Percentiles rank a stretch among this genome's conserved stretches.
Evolutionary conservation across 1,140 invertebrate genomes (phyloP).

Genomic region (Tetragonula clypearis): DNA sequence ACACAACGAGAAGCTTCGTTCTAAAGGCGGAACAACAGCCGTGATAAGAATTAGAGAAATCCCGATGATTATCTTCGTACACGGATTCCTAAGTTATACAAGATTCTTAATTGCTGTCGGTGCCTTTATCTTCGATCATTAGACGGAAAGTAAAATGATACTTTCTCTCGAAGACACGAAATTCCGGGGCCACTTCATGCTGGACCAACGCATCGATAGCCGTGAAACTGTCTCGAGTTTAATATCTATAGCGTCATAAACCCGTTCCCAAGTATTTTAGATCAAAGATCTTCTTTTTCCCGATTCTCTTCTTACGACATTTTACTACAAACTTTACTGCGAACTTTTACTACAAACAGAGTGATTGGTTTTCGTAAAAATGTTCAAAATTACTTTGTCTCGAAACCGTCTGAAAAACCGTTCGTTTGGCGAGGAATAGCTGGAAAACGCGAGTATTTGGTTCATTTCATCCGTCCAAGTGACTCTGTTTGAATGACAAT

Average conservation of each 20-base stretch:
- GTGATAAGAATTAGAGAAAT: slow-evolving; percentile 12
- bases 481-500: too few relatives aligned
- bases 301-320: too few relatives aligned
- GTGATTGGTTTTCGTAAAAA: too few relatives aligned
- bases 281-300: neutral
- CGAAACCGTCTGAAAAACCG: too few relatives aligned
- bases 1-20: neutral
- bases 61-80: slow-evolving; percentile 24
- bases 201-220: slow-evolving; percentile 9
- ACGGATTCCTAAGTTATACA: slow-evolving; percentile 28
- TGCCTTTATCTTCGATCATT: slow-evolving; percentile 17
- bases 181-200: neutral
- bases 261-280: too few relatives aligned
- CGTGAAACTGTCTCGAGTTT: neutral
- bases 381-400: too few relatives aligned
- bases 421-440: too few relatives aligned
- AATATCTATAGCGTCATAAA: neutral
- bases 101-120: slow-evolving; percentile 3
- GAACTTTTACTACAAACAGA: too few relatives aligned
- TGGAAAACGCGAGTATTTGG: too few relatives aligned
- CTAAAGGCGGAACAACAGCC: neutral
- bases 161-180: slow-evolving; percentile 27
- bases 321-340: too few relatives aligned
- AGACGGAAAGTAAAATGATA: slow-evolving; percentile 43
- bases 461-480: too few relatives aligned